Evolutionary conservation across 2,888 invertebrate species (phyloP).

Genomic region (Ramazzottius varieornatus): DNA sequence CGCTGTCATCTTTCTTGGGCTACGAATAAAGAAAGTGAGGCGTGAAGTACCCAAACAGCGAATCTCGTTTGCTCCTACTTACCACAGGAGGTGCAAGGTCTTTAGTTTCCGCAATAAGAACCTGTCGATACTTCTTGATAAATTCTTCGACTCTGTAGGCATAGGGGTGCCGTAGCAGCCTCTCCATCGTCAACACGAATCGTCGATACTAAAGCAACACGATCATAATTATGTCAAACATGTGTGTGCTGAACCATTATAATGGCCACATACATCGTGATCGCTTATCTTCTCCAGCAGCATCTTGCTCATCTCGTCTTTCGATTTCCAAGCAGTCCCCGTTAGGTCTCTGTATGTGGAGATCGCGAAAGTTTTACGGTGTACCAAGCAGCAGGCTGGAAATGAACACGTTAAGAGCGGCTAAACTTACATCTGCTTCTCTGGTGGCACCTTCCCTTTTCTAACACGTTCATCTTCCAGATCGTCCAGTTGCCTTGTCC

Average conservation of each 20-base stretch:
- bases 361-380: no score
- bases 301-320: conserved; percentile 35
- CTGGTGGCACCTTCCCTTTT: conserved; percentile 26
- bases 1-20: conserved; percentile 11
- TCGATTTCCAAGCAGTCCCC: conserved; percentile 36
- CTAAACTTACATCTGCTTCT: conserved; percentile 12
- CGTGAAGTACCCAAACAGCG: not conserved
- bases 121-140: conserved; percentile 13
- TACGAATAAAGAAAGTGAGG: conserved; percentile 7
- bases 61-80: not conserved
- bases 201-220: conserved; percentile 12
- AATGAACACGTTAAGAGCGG: not conserved
- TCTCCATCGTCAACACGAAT: conserved; percentile 15
- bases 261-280: conserved; percentile 14
- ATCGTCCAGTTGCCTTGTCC: conserved; percentile 37
- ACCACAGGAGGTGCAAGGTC: not conserved
- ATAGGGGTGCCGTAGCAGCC: conserved; percentile 15
- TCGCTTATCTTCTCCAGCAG: conserved; percentile 36
- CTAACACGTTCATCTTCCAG: conserved; percentile 42
- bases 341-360: conserved; percentile 11
- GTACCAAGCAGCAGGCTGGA: no score
- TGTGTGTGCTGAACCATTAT: no score
- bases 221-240: not conserved
- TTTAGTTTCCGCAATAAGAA: conserved; percentile 4
- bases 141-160: conserved; percentile 14